Conservation (phyloP, 2,113 vertebrate species). For the Oncorhynchus tshawytscha region DNA sequence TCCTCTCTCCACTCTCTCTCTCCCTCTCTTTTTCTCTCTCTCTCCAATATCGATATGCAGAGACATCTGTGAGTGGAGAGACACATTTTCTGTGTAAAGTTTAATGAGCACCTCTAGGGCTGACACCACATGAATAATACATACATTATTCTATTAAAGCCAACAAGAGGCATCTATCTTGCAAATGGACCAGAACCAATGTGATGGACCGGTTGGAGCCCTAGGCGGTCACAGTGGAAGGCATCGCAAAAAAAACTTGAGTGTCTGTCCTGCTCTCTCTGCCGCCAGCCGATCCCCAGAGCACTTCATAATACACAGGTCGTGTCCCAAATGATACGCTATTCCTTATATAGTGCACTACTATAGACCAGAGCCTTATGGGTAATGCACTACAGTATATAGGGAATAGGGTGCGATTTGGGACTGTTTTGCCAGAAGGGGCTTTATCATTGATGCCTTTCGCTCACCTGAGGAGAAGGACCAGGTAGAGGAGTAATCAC, state of each 20-base stretch:
- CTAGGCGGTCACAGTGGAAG: conserved; percentile 28
- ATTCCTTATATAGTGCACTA: neutral
- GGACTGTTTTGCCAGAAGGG: neutral
- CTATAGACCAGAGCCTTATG: too few relatives aligned
- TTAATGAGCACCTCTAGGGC: conserved; percentile 61
- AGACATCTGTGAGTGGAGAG: conserved; percentile 44
- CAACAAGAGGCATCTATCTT: conserved; percentile 39
- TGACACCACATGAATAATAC: conserved; percentile 58
- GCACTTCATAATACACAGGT: neutral
- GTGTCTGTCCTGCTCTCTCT: neutral
- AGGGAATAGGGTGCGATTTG: too few relatives aligned
- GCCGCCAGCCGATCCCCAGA: neutral
- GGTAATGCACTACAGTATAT: too few relatives aligned
- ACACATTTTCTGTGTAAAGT: conserved; percentile 50
- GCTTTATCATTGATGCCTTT: neutral
- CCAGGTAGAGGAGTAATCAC: neutral
- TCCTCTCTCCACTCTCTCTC: neutral
- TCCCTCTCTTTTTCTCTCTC: conserved; percentile 22
- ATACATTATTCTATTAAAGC: conserved; percentile 60
- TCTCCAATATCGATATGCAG: conserved; percentile 23
- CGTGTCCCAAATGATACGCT: neutral
- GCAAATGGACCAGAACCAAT: conserved; percentile 27
- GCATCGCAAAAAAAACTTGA: conserved; percentile 29
- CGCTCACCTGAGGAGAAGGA: neutral
- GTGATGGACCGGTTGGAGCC: conserved; percentile 27